Percentiles rank a stretch among this genome's conserved stretches.
Conservation (phyloP, 2,113 vertebrate genomes). For the Hippocampus barbouri region DNA sequence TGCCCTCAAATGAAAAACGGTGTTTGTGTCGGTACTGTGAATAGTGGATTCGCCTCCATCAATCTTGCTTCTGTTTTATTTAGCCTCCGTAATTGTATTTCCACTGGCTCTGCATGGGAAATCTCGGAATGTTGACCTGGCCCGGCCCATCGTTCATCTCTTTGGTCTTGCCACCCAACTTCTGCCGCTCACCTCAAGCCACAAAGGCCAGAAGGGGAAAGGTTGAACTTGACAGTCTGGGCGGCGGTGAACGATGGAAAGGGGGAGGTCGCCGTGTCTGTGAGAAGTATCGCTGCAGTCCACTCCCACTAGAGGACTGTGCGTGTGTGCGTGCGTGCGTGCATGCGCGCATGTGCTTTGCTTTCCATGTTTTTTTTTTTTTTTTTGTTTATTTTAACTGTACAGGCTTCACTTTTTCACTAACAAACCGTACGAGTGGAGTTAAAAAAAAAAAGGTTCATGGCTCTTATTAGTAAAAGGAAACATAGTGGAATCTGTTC, state of each 20-base stretch:
- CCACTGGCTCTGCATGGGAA: constrained; percentile 55
- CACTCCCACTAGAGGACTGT: too few relatives aligned
- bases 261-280: constrained; percentile 44
- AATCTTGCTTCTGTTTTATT: constrained; percentile 53
- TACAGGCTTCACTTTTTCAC: too few relatives aligned
- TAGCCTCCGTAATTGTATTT: constrained; percentile 32
- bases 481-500: too few relatives aligned
- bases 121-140: constrained; percentile 27
- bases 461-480: too few relatives aligned
- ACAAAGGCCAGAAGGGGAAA: constrained; percentile 46
- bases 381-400: too few relatives aligned
- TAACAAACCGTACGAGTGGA: too few relatives aligned
- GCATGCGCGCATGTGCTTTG: too few relatives aligned
- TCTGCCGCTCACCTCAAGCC: constrained; percentile 27
- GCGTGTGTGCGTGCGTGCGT: too few relatives aligned
- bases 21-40: too few relatives aligned
- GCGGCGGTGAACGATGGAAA: constrained; percentile 12
- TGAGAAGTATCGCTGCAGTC: constrained; percentile 38
- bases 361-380: too few relatives aligned
- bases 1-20: too few relatives aligned
- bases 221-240: constrained; percentile 31
- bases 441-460: too few relatives aligned
- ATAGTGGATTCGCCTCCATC: constrained; percentile 34
- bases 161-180: constrained; percentile 12
- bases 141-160: constrained; percentile 46